phyloP scores from a whole-genome alignment of 2,113 vertebrate species.

The Hemichromis elongatus region DNA sequence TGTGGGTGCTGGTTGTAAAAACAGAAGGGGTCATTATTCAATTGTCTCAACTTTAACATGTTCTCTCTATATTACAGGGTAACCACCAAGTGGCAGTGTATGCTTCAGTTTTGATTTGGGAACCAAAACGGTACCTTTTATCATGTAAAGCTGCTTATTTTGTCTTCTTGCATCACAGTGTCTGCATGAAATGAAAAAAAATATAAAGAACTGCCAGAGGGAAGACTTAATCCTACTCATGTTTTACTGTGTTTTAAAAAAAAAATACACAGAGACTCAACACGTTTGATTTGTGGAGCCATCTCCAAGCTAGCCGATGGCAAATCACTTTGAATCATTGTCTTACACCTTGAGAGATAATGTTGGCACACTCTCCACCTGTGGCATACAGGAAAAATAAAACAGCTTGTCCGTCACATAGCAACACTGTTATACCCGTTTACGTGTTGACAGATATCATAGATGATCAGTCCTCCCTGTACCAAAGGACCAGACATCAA shows the following conservation, averaged over 20 bases:
- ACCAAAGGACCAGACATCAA: slow-evolving; percentile 32
- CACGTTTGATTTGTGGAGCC: neutral
- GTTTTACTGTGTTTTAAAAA: neutral
- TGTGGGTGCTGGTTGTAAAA: neutral
- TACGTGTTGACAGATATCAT: slow-evolving; percentile 14
- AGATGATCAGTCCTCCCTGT: neutral
- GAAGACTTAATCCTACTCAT: neutral
- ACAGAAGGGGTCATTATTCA: neutral
- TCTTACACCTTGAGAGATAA: neutral
- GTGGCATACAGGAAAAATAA: neutral
- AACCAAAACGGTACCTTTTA: neutral
- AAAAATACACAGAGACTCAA: neutral
- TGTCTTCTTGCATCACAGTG: neutral
- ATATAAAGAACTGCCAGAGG: neutral
- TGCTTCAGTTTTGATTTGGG: neutral
- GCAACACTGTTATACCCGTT: slow-evolving; percentile 16
- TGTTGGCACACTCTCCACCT: neutral
- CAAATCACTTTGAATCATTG: neutral
- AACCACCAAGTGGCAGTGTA: slow-evolving; percentile 50
- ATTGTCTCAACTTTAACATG: neutral
- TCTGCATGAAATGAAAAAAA: neutral
- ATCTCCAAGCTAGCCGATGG: neutral
- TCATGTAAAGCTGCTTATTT: neutral
- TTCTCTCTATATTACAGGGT: neutral
- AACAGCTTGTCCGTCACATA: slow-evolving; percentile 3